A percentile compares a stretch with the other conserved stretches of the same genome.
phyloP scores from a whole-genome alignment of 2,797 vertebrate genomes.

The Antennarius maculatus region DNA sequence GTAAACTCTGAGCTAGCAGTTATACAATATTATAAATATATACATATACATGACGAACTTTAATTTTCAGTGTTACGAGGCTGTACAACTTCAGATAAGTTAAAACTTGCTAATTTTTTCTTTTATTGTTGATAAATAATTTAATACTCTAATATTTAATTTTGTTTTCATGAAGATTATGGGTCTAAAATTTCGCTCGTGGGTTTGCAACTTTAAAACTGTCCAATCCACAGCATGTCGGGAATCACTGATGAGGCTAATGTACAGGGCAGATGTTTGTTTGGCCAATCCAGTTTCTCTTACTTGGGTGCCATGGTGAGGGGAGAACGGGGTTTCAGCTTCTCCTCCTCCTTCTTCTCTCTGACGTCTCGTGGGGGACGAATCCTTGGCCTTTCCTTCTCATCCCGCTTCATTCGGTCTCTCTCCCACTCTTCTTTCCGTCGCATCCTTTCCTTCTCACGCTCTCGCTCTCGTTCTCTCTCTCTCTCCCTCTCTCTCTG shows the following conservation, averaged over 20 bases:
- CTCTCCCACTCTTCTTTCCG: constrained; percentile 86
- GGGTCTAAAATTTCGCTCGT: too few relatives aligned
- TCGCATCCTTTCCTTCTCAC: constrained; percentile 91
- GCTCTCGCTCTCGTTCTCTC: constrained; percentile 89
- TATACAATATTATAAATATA: too few relatives aligned
- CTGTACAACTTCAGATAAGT: too few relatives aligned
- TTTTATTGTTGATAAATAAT: too few relatives aligned
- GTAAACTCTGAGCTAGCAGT: too few relatives aligned
- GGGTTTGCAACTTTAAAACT: too few relatives aligned
- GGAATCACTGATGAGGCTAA: not conserved
- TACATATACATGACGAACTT: too few relatives aligned
- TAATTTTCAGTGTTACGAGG: too few relatives aligned
- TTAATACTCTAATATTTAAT: too few relatives aligned
- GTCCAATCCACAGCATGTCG: too few relatives aligned
- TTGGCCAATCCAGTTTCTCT: constrained; percentile 35
- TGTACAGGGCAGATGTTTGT: not conserved
- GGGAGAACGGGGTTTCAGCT: constrained; percentile 89
- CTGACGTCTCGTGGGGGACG: constrained; percentile 80
- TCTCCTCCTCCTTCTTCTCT: constrained; percentile 92
- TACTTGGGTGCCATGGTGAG: constrained; percentile 85
- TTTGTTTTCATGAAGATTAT: too few relatives aligned
- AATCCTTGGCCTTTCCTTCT: constrained; percentile 80
- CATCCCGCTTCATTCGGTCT: constrained; percentile 82
- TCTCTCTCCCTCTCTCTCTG: constrained; percentile 74
- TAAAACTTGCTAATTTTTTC: too few relatives aligned